A percentile compares a stretch with the other conserved stretches of the same genome.
phyloP scores from a whole-genome alignment of 2,113 vertebrate species.

The Numenius arquata region DNA sequence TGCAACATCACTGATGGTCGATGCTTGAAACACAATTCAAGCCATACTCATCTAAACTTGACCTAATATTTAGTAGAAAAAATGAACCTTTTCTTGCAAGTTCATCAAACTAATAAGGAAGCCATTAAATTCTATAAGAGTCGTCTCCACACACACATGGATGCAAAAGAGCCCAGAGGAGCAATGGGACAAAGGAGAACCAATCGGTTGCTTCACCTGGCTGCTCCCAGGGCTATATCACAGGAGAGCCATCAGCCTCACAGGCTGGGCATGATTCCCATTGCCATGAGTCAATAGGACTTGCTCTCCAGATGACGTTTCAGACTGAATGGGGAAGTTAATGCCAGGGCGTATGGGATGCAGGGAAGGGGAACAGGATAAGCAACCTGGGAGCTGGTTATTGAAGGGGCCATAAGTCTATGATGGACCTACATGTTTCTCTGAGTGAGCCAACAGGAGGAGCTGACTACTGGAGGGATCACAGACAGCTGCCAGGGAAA shows the following conservation, averaged over 20 bases:
- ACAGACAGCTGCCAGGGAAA: neutral
- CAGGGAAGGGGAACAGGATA: neutral
- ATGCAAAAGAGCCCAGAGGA: neutral
- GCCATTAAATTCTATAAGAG: neutral
- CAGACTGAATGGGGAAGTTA: neutral
- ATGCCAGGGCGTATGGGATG: no score
- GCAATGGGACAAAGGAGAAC: neutral
- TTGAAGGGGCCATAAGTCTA: neutral
- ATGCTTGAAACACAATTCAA: neutral
- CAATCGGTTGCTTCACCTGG: neutral
- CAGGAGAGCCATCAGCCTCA: neutral
- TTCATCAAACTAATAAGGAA: neutral
- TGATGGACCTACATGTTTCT: neutral
- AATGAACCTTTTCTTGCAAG: neutral
- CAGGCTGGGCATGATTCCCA: neutral
- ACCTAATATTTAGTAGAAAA: neutral
- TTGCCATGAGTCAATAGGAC: neutral
- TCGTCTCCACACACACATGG: neutral
- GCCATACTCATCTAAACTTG: neutral
- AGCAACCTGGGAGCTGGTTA: neutral
- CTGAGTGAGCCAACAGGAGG: neutral
- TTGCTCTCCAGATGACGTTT: neutral
- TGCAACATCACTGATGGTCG: neutral
- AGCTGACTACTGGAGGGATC: neutral
- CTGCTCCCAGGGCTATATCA: neutral